Conservation (phyloP, 2,113 vertebrate species). For the Catharus minimus region DNA sequence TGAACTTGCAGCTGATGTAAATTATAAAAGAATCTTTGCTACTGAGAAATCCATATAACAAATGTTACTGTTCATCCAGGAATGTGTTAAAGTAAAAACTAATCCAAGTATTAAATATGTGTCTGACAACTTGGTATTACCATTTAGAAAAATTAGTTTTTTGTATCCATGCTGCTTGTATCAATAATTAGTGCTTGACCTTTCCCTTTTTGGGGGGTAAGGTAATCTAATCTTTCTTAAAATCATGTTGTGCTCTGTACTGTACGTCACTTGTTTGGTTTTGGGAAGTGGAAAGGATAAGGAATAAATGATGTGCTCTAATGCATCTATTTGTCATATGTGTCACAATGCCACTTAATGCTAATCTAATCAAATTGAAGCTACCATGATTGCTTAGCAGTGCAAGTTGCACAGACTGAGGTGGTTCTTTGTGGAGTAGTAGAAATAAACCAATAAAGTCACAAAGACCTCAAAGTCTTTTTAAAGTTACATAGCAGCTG, state of each 20-base stretch:
- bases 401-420: slow-evolving; percentile 25
- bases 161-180: background rate
- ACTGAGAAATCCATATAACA: background rate
- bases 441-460: slow-evolving; percentile 54
- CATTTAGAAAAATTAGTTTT: background rate
- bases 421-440: slow-evolving; percentile 41
- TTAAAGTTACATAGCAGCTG: slow-evolving; percentile 81
- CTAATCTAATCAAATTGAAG: slow-evolving; percentile 88
- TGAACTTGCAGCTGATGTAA: background rate
- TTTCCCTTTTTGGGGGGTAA: slow-evolving; percentile 13
- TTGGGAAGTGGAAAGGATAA: slow-evolving; percentile 59
- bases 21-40: background rate
- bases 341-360: slow-evolving; percentile 90
- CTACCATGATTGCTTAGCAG: slow-evolving; percentile 62
- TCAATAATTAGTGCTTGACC: slow-evolving; percentile 22
- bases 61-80: background rate
- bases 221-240: slow-evolving; percentile 28
- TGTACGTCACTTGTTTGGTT: slow-evolving; percentile 36
- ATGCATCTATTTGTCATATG: slow-evolving; percentile 91
- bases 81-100: background rate
- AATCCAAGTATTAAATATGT: background rate
- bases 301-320: slow-evolving; percentile 85
- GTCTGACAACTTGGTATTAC: background rate
- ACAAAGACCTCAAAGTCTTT: slow-evolving; percentile 61
- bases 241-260: slow-evolving; percentile 14